Evolutionary conservation across 2,888 invertebrate species (phyloP).

Genomic region (Noctuana brunneofusca): DNA sequence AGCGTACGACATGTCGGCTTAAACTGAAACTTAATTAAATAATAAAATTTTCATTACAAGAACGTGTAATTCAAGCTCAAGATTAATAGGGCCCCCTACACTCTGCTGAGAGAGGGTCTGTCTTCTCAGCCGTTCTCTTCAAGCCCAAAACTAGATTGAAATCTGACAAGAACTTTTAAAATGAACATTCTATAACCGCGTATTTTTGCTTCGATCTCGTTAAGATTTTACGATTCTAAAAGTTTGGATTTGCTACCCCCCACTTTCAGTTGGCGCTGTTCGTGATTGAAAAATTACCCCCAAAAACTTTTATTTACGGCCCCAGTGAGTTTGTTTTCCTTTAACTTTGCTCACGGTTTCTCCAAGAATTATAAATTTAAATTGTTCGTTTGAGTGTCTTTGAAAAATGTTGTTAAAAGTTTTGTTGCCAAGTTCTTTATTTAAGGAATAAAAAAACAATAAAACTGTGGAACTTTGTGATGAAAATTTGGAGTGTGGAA

Average conservation of each 20-base stretch:
- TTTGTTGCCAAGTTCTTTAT: constrained; percentile 1
- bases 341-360: constrained; percentile 19
- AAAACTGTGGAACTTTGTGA: not conserved
- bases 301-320: constrained; percentile 21
- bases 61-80: too few species aligned
- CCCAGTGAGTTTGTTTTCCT: constrained; percentile 17
- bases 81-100: too few species aligned
- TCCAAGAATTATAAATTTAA: constrained; percentile 25
- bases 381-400: constrained; percentile 25
- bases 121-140: too few species aligned
- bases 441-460: not conserved
- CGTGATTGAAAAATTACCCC: constrained; percentile 31
- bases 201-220: not conserved
- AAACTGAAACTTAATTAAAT: too few species aligned
- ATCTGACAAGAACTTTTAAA: not conserved
- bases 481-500: not conserved
- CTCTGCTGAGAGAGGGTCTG: too few species aligned
- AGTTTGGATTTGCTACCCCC: not conserved
- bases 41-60: too few species aligned
- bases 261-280: constrained; percentile 13
- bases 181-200: not conserved
- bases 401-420: constrained; percentile 17
- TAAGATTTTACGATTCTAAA: constrained; percentile 1
- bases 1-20: too few species aligned
- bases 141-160: not conserved